These are phyloP conservation scores for Dallia pectoralis DNA, from an alignment of 2,797 vertebrate species.

Conservation along the genomic window DNA sequence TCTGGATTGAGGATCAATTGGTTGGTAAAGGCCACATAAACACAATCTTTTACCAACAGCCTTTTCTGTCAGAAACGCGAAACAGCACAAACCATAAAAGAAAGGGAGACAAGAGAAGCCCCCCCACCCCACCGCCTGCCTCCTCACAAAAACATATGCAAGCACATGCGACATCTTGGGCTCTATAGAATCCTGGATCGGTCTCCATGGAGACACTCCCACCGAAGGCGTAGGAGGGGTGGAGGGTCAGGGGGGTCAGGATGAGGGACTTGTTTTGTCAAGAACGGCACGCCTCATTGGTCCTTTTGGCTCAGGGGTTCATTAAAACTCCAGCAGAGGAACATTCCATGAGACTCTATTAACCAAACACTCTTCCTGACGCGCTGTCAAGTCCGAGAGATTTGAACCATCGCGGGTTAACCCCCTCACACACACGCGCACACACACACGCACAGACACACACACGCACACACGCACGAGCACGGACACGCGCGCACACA, in stretches of 20 bases:
- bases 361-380: slow-evolving; percentile 62
- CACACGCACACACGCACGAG: too few species aligned
- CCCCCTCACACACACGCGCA: slow-evolving; percentile 18
- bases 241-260: slow-evolving; percentile 63
- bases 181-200: slow-evolving; percentile 21
- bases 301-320: slow-evolving; percentile 73
- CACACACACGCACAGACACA: too few species aligned
- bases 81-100: slow-evolving; percentile 41
- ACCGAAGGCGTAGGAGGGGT: slow-evolving; percentile 58
- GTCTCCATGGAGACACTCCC: slow-evolving; percentile 66
- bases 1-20: slow-evolving; percentile 50
- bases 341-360: slow-evolving; percentile 77
- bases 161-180: slow-evolving; percentile 31
- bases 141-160: slow-evolving; percentile 47
- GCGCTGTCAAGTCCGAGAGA: slow-evolving; percentile 60
- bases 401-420: slow-evolving; percentile 70
- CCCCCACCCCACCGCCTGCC: slow-evolving; percentile 18
- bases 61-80: slow-evolving; percentile 42
- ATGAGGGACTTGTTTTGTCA: slow-evolving; percentile 66
- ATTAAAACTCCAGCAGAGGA: slow-evolving; percentile 76
- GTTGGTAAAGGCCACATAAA: slow-evolving; percentile 63
- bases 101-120: neutral
- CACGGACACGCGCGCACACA: too few species aligned
- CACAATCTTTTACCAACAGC: slow-evolving; percentile 55
- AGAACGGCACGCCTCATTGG: slow-evolving; percentile 74